Percentiles rank a stretch among this genome's conserved stretches.
Evolutionary conservation across 1,140 invertebrate genomes (phyloP).

Genomic region (Agrypnia vestita): DNA sequence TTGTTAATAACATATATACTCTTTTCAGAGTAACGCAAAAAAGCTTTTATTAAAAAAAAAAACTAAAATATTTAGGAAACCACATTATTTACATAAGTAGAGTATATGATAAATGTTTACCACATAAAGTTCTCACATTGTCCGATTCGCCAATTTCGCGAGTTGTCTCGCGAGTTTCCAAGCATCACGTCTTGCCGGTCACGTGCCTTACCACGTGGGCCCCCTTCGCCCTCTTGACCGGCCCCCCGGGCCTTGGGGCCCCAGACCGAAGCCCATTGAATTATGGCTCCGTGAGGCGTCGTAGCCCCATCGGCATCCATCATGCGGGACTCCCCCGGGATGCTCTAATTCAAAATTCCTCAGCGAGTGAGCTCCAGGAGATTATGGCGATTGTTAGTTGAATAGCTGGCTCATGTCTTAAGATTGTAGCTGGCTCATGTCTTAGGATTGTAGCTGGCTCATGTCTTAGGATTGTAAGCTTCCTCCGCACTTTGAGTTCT

Average conservation of each 20-base stretch:
- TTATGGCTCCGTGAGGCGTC: conserved; percentile 45
- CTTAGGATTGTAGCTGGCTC: too few relatives aligned
- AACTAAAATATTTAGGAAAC: too few relatives aligned
- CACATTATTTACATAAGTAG: too few relatives aligned
- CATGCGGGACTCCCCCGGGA: conserved; percentile 37
- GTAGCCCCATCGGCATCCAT: conserved; percentile 24
- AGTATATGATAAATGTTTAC: too few relatives aligned
- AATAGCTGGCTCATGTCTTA: too few relatives aligned
- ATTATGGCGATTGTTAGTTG: not conserved
- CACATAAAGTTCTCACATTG: too few relatives aligned
- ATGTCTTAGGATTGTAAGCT: too few relatives aligned
- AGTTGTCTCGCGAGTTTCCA: not conserved
- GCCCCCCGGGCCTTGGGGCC: conserved; percentile 18
- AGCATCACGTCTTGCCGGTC: conserved; percentile 50
- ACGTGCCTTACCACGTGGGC: conserved; percentile 45
- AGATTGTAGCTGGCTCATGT: too few relatives aligned
- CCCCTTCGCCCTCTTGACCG: conserved; percentile 7
- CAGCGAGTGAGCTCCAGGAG: not conserved
- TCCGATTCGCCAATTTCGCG: not conserved
- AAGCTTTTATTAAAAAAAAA: too few relatives aligned
- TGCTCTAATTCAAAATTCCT: conserved; percentile 20
- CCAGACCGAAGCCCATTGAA: conserved; percentile 46
- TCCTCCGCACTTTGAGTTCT: too few relatives aligned
- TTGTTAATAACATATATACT: too few relatives aligned
- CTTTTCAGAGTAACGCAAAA: too few relatives aligned